A percentile compares a stretch with the other conserved stretches of the same genome.
Conservation (phyloP, 2,113 vertebrate species). For the Coptodon rendalli region DNA sequence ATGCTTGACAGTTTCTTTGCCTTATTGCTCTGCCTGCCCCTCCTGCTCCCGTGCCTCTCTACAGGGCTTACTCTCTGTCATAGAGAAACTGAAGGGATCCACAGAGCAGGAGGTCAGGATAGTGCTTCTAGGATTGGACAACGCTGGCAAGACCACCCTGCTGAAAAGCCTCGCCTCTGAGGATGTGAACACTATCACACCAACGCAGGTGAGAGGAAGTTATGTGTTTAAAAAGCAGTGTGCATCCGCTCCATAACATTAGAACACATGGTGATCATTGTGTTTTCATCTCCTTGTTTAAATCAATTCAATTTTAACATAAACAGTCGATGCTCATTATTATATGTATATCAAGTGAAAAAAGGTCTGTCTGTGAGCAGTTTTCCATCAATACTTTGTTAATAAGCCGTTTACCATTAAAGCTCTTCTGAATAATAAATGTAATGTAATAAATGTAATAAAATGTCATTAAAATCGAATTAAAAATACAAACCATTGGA, state of each 20-base stretch:
- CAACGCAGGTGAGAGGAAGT: slow-evolving; percentile 74
- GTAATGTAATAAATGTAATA: background rate
- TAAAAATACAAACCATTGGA: background rate
- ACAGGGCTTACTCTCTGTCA: slow-evolving; percentile 84
- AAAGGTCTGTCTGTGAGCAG: background rate
- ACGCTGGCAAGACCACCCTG: slow-evolving; percentile 84
- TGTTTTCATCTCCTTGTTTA: background rate
- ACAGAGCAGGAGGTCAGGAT: slow-evolving; percentile 80
- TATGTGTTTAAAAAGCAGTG: background rate
- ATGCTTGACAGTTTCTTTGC: background rate
- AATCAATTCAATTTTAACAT: background rate
- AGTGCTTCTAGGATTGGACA: slow-evolving; percentile 83
- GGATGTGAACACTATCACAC: slow-evolving; percentile 84
- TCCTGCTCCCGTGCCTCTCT: background rate
- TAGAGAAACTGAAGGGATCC: slow-evolving; percentile 79
- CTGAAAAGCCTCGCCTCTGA: slow-evolving; percentile 80
- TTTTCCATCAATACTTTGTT: background rate
- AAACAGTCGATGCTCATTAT: background rate
- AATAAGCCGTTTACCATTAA: background rate
- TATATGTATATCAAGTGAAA: background rate
- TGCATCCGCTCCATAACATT: background rate
- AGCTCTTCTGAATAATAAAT: background rate
- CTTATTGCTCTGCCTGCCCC: background rate
- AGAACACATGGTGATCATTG: background rate
- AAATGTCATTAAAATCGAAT: background rate